Conservation (phyloP, 2,797 vertebrate genomes). For the Eutrigla gurnardus region DNA sequence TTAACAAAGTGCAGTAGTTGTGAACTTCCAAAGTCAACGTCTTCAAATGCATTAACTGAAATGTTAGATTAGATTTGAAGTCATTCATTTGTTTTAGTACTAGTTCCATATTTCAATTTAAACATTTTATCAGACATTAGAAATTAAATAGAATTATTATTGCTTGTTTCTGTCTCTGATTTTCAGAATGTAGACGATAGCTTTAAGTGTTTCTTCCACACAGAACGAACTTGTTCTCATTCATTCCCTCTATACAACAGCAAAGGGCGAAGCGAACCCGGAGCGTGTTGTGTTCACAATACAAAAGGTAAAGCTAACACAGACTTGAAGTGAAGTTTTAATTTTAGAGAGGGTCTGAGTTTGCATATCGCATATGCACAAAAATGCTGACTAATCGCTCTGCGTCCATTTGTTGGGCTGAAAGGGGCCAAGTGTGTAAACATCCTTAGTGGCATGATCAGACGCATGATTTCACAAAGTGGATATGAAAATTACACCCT, state of each 20-base stretch:
- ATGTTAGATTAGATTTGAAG: background rate
- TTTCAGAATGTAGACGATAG: no score
- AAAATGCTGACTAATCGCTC: no score
- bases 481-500: background rate
- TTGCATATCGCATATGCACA: no score
- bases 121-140: background rate
- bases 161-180: background rate
- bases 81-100: background rate
- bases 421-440: no score
- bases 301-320: no score
- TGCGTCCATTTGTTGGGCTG: no score
- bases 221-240: background rate
- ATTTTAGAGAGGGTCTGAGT: no score
- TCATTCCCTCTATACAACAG: no score
- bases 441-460: background rate
- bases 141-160: background rate
- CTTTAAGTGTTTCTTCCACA: background rate
- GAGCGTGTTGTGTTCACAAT: no score
- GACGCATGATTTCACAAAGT: background rate
- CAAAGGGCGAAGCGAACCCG: no score
- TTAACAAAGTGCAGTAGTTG: background rate
- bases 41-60: background rate
- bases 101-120: background rate
- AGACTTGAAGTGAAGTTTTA: no score
- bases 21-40: background rate